Evolutionary conservation across 2,797 vertebrate species (phyloP), one percentile per base, ranked within the genome.

Genomic region (Urocyon cinereoargenteus): DNA sequence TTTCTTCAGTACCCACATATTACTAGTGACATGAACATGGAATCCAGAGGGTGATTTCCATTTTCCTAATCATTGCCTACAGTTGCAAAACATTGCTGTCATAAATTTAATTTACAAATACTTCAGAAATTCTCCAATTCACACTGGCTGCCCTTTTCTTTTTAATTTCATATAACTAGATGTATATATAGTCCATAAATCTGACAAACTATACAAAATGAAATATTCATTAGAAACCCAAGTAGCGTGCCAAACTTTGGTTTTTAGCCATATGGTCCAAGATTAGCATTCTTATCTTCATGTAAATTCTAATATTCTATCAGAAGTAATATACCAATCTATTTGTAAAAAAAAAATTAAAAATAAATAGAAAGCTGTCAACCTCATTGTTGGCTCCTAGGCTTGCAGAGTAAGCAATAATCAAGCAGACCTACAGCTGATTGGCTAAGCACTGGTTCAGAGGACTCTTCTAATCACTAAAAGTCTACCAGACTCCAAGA

Each of bases 211-310:
- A 6, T 26, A 64, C 26, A 88, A 85, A 89, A 96, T 95, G 51
- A 92, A 95, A 94, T 94, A 95, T 91, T 91, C 94, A 94, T 92
- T 97, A 97, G 73, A 97, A 94, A 86, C 40, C 19, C 34, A 53
- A 78, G 45, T 11, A 40, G 21, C 59, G 1, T 77, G 79, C 89
- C 95, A 96, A 94, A 93, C 51, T 92, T 66, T 62, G 51, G 9
- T 89, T 91, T 73, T 86, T 49, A 64, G 53, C n/a, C 91, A 96
- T 81, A 59, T 90, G 90, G 49, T 78, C 55, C 61, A 86, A 78
- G 82, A 94, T 88, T 68, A 96, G 45, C 28, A 96, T 87, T 85
- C 53, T 90, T 94, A 59, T 51, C 78, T 94, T 77, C 77, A 85
- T 82, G 82, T 36, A 90, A 84, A 96, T 95, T 66, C 26, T 45